A percentile compares a stretch with the other conserved stretches of the same genome.
These are phyloP conservation scores for Rutpela maculata DNA, from an alignment of 2,888 invertebrate genomes.

Conservation along the genomic window DNA sequence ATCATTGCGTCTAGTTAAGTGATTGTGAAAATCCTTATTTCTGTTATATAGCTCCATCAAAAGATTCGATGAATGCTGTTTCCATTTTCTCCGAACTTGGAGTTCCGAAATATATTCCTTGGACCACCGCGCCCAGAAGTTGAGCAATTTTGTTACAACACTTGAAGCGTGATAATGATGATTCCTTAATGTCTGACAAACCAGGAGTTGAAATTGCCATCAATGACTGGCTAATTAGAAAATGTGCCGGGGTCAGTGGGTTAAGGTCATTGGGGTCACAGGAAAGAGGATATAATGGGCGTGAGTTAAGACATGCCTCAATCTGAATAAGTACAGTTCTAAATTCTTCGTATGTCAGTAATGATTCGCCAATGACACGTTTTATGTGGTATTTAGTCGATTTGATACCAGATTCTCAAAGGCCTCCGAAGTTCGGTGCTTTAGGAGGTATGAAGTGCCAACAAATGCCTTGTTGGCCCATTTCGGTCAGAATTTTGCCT, in stretches of 20 bases:
- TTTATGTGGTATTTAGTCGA: background rate
- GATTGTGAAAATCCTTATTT: too few relatives aligned
- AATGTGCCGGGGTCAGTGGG: constrained; percentile 19
- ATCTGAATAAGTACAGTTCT: background rate
- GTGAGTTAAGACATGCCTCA: constrained; percentile 30
- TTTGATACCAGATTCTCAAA: constrained; percentile 8
- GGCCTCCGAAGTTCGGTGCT: constrained; percentile 20
- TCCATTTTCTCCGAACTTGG: constrained; percentile 32
- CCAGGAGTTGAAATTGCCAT: background rate
- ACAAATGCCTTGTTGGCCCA: constrained; percentile 1
- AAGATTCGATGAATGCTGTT: background rate
- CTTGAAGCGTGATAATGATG: too few relatives aligned
- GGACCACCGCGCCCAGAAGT: constrained; percentile 11
- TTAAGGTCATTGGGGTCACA: constrained; percentile 15
- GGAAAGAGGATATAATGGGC: constrained; percentile 24
- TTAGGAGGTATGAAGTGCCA: constrained; percentile 15
- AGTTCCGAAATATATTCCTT: constrained; percentile 28
- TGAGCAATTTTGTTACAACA: constrained; percentile 18
- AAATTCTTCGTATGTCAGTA: constrained; percentile 4
- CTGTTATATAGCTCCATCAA: too few relatives aligned
- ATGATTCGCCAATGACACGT: constrained; percentile 13
- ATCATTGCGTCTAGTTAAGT: too few relatives aligned
- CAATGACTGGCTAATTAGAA: constrained; percentile 15
- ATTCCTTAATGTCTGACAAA: background rate
- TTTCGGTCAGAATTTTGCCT: background rate